Base-by-base conservation (phyloP, 2,888 invertebrate genomes). In the Pterostichus madidus region DNA sequence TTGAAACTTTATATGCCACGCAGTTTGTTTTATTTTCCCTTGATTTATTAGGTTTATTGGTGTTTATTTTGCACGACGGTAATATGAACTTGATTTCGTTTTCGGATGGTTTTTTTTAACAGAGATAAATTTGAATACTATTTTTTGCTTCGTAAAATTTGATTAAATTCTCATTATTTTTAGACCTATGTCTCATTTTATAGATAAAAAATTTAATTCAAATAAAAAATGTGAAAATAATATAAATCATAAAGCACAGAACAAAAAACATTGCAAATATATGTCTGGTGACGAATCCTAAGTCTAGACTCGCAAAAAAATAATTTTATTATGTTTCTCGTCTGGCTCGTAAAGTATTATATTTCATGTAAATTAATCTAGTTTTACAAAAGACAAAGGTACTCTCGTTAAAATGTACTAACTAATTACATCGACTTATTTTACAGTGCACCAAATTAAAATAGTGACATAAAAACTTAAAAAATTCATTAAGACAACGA, bases 21-120 rank as follows among this genome's bases (percentile, higher is more conserved):
- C 17, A 71, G 68, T 71, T 71, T 71, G 68, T 71, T 71, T 71
- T 71, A 71, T 71, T 71, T 44, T 15, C 15, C 17, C 17, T 71
- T 71, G 68, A 71, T 71, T 46, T 71, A 71, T 71, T 44, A 71
- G 44, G 68, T 71, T 39, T 71, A 71, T 71, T 44, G 68, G 68
- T 71, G 68, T 44, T 39, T 71, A 17, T 71, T 71, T 71, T 44
- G 39, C 39, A 44, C 24, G 39, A 13, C 11, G 44, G 68, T 71
- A 71, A 71, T 44, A 71, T 71, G 68, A 71, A 71, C 68, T 71
- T 44, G 15, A 44, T 71, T 71, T 39, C 15, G 44, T 71, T 39
- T 71, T 71, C 13, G 2, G 5, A 11, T 31, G 59, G 4, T 59
- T 59, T 5, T 10, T 59, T 24, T 17, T 8, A 13, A 5, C 17